Percentiles rank a stretch among this genome's conserved stretches.
Conservation (phyloP, 2,113 vertebrate genomes). For the Tamias sibiricus region DNA sequence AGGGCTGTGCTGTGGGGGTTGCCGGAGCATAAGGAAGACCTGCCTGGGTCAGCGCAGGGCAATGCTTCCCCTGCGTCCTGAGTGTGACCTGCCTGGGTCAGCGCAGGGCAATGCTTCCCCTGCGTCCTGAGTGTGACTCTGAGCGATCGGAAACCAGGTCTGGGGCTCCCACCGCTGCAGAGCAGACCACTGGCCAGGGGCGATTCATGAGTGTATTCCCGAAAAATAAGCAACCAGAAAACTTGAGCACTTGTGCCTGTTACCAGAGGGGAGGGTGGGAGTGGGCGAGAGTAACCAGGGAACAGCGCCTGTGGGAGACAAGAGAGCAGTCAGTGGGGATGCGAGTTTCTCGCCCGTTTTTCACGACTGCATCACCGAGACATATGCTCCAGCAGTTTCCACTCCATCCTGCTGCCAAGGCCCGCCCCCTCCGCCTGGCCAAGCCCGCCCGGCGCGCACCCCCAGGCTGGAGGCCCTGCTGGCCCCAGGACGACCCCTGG, state of each 20-base stretch:
- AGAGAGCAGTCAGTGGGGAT: neutral
- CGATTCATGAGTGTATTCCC: neutral
- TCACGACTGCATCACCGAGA: neutral
- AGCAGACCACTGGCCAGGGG: neutral
- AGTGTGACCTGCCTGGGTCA: too few relatives aligned
- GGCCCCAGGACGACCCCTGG: neutral
- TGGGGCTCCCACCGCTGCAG: neutral
- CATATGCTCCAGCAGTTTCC: neutral
- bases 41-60: fast-evolving
- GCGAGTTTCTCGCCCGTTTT: neutral
- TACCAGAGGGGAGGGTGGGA: neutral
- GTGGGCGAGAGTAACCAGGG: neutral
- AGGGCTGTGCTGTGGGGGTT: neutral
- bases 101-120: too few relatives aligned
- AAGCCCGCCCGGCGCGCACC: neutral
- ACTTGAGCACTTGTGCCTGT: neutral
- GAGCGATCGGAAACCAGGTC: neutral
- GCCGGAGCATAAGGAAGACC: neutral
- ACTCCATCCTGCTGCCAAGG: neutral
- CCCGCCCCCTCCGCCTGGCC: neutral
- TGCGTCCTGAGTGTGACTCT: too few relatives aligned
- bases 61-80: too few relatives aligned
- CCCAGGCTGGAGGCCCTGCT: too few relatives aligned
- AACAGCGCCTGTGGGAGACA: neutral
- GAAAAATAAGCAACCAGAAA: neutral